Evolutionary conservation across 2,797 vertebrate species (phyloP).

Genomic region (Prunella strophiata): DNA sequence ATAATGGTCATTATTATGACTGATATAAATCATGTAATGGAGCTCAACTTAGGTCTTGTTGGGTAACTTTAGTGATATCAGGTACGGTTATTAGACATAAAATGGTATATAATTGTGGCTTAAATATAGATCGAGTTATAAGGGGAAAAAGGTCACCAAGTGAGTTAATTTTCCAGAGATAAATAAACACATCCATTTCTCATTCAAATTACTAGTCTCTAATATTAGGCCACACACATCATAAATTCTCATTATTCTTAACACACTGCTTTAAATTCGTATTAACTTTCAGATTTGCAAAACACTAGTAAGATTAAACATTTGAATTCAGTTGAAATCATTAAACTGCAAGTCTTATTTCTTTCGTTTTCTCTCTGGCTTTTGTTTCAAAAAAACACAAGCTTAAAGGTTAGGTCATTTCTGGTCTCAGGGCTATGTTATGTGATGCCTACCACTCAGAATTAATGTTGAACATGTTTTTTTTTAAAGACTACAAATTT

Average conservation of each 20-base stretch:
- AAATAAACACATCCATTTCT: neutral
- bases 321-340: neutral
- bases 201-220: neutral
- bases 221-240: neutral
- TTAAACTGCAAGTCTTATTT: neutral
- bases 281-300: neutral
- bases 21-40: neutral
- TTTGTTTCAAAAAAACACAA: neutral
- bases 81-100: neutral
- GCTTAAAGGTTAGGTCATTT: neutral
- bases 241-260: neutral
- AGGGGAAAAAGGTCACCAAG: neutral
- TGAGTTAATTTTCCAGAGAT: neutral
- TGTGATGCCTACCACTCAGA: neutral
- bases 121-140: neutral
- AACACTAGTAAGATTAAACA: neutral
- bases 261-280: neutral
- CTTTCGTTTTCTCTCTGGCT: neutral
- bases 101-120: neutral
- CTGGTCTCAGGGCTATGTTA: neutral
- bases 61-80: neutral
- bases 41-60: neutral
- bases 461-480: neutral
- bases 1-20: neutral
- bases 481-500: neutral